Percentiles rank a stretch among this genome's conserved stretches.
phyloP scores from a whole-genome alignment of 2,888 invertebrate genomes.

The Platycheirus albimanus region DNA sequence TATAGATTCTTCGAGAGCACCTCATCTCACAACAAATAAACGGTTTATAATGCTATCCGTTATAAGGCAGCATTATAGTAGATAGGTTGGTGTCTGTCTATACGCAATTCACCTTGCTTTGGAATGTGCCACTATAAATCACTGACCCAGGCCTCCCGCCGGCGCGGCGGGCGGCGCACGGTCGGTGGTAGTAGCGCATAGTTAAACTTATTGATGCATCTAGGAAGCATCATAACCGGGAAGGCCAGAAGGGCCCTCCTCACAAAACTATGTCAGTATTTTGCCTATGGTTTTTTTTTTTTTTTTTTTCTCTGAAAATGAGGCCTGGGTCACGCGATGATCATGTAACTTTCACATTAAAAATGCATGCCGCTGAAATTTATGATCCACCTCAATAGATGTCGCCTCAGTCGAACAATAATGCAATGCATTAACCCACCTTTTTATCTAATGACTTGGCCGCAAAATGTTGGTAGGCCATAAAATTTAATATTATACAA shows the following conservation, averaged over 20 bases:
- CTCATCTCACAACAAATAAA: slow-evolving; percentile 43
- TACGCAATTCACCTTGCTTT: slow-evolving; percentile 33
- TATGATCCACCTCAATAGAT: slow-evolving; percentile 24
- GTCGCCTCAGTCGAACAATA: slow-evolving; percentile 16
- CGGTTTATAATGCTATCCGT: slow-evolving; percentile 65
- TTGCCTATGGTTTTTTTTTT: too few species aligned
- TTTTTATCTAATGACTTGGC: slow-evolving; percentile 36
- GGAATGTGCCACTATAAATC: slow-evolving; percentile 70
- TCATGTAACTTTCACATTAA: slow-evolving; percentile 61
- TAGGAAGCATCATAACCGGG: slow-evolving; percentile 33
- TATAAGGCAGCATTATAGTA: slow-evolving; percentile 40
- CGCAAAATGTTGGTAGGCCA: slow-evolving; percentile 32
- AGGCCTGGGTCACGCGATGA: slow-evolving; percentile 19
- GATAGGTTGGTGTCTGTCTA: too few species aligned
- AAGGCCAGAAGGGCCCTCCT: slow-evolving; percentile 2
- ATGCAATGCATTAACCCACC: slow-evolving; percentile 33
- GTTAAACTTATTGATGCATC: slow-evolving; percentile 1
- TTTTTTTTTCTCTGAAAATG: too few species aligned
- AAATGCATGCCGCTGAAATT: slow-evolving; percentile 25
- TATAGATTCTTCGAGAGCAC: slow-evolving; percentile 52
- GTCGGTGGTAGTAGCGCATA: not conserved
- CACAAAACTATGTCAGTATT: slow-evolving; percentile 50
- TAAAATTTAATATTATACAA: slow-evolving; percentile 47
- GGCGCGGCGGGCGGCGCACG: not conserved
- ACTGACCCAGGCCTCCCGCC: slow-evolving; percentile 41